phyloP scores from a whole-genome alignment of 2,888 invertebrate genomes.

The Steromphala cineraria region DNA sequence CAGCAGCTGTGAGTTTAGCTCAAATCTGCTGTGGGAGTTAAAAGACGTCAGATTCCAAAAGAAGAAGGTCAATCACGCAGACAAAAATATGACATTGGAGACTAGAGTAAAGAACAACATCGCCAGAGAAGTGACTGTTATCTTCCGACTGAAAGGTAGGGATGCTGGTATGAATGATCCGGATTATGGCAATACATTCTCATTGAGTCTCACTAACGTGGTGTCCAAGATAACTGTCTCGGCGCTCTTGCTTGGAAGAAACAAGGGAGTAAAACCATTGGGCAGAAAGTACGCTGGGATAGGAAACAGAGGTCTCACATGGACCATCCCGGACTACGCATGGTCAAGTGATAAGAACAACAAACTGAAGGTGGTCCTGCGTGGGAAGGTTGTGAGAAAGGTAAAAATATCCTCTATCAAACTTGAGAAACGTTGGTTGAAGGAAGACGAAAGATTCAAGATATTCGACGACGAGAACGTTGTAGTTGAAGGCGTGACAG shows the following conservation, averaged over 20 bases:
- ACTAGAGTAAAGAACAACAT: background rate
- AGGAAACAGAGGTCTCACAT: slow-evolving; percentile 35
- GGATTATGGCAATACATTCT: background rate
- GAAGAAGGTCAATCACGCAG: no score
- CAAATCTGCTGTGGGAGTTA: slow-evolving; percentile 44
- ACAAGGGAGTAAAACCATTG: background rate
- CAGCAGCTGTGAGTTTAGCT: slow-evolving; percentile 37
- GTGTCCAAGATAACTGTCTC: background rate
- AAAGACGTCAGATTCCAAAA: slow-evolving; percentile 24
- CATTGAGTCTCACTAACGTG: slow-evolving; percentile 23
- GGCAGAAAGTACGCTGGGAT: slow-evolving; percentile 22
- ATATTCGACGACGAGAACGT: slow-evolving; percentile 4
- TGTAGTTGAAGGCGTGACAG: slow-evolving; percentile 34
- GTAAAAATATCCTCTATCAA: background rate
- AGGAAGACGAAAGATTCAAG: background rate
- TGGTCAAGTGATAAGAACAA: slow-evolving; percentile 39
- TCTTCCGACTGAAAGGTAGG: background rate
- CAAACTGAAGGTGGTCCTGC: slow-evolving; percentile 25
- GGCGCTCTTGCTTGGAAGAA: background rate
- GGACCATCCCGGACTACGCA: slow-evolving; percentile 45
- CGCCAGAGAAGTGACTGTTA: slow-evolving; percentile 1
- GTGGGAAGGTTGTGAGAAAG: background rate
- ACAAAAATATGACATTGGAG: background rate
- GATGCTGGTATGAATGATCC: slow-evolving; percentile 22
- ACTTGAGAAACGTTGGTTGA: background rate